A percentile compares a stretch with the other conserved stretches of the same genome.
Conservation (phyloP, 2,113 vertebrate species). For the Scomber japonicus region DNA sequence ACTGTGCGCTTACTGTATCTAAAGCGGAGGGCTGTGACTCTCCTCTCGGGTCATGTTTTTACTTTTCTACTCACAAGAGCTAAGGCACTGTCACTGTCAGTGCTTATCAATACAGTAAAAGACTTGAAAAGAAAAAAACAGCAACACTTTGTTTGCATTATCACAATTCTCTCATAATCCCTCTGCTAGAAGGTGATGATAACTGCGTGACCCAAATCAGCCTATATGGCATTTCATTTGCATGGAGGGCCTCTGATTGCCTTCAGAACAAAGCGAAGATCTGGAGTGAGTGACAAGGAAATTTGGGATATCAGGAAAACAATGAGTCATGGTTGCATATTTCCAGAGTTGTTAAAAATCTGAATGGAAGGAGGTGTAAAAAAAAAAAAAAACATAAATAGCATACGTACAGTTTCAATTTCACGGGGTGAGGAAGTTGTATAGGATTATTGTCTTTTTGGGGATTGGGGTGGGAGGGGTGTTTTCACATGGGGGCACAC, state of each 20-base stretch:
- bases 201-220: too few species aligned
- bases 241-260: slow-evolving; percentile 22
- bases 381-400: slow-evolving; percentile 1
- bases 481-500: slow-evolving; percentile 48
- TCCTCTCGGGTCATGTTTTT: slow-evolving; percentile 70
- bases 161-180: slow-evolving; percentile 41
- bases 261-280: slow-evolving; percentile 19
- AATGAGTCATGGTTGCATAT: background rate
- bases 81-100: slow-evolving; percentile 57
- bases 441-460: background rate
- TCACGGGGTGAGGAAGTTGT: slow-evolving; percentile 6
- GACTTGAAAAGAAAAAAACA: slow-evolving; percentile 42
- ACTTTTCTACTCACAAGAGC: slow-evolving; percentile 75
- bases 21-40: slow-evolving; percentile 64
- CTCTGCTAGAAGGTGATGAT: slow-evolving; percentile 9
- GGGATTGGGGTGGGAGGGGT: background rate
- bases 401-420: slow-evolving; percentile 11
- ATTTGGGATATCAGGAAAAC: background rate
- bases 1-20: slow-evolving; percentile 72
- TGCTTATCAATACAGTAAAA: slow-evolving; percentile 54
- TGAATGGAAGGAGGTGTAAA: slow-evolving; percentile 10
- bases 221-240: background rate
- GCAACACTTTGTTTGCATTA: slow-evolving; percentile 34
- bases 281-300: slow-evolving; percentile 7
- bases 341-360: slow-evolving; percentile 21